Conservation (phyloP, 2,888 invertebrate species). For the Rugalucina vietnamica region DNA sequence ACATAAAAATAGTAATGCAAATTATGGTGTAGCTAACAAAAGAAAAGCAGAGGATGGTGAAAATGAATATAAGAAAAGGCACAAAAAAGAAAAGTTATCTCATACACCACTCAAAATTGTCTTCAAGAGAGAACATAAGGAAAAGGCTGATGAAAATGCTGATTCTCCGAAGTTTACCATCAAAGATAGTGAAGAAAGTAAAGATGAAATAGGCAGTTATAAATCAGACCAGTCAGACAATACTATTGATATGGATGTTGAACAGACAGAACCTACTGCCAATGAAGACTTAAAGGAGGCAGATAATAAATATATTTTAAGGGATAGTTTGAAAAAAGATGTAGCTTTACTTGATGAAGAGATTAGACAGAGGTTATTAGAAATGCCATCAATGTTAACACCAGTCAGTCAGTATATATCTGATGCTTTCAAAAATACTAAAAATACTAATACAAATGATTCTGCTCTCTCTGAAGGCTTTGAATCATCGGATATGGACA, state of each 20-base stretch:
- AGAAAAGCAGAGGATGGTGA: neutral
- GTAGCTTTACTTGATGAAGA: slow-evolving; percentile 53
- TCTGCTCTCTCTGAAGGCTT: neutral
- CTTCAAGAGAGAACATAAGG: neutral
- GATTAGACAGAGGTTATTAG: slow-evolving; percentile 28
- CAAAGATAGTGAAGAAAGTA: slow-evolving; percentile 23
- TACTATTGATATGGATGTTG: slow-evolving; percentile 55
- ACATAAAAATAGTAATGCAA: neutral
- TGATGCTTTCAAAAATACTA: neutral
- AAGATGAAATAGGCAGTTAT: slow-evolving; percentile 29
- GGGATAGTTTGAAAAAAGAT: slow-evolving; percentile 21
- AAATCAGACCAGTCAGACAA: slow-evolving; percentile 37
- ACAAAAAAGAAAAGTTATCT: slow-evolving; percentile 17
- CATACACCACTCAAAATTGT: neutral
- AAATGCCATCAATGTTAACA: neutral
- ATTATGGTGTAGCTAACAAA: neutral
- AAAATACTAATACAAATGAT: neutral
- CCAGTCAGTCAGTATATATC: neutral
- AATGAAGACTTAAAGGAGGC: neutral
- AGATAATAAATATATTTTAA: neutral
- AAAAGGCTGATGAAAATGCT: neutral
- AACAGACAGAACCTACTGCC: slow-evolving; percentile 5
- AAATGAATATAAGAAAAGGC: neutral
- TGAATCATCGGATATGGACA: no score
- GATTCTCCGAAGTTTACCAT: neutral